phyloP scores from a whole-genome alignment of 2,888 invertebrate genomes.

The Lottia gigantea region DNA sequence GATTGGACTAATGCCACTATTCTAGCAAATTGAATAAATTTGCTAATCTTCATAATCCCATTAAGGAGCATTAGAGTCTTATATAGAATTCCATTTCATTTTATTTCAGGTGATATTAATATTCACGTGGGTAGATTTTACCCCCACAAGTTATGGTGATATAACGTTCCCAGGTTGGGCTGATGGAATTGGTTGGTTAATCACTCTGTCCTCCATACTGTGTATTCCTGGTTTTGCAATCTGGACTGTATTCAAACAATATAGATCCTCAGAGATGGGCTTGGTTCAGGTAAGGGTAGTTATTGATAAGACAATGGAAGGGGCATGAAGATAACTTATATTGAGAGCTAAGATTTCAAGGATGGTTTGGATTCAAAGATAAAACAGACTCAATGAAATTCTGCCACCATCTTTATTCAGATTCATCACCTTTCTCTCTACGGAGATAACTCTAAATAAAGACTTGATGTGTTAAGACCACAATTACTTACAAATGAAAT shows the following conservation, averaged over 20 bases:
- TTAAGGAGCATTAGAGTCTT: too few species aligned
- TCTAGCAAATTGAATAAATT: too few species aligned
- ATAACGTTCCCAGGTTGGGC: constrained; percentile 80
- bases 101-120: constrained; percentile 77
- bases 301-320: background rate
- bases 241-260: constrained; percentile 65
- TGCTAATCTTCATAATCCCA: too few species aligned
- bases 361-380: too few species aligned
- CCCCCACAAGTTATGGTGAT: constrained; percentile 75
- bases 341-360: too few species aligned
- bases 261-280: constrained; percentile 19
- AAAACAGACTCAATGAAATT: too few species aligned
- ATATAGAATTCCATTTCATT: background rate
- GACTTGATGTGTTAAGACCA: background rate
- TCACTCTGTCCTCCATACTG: constrained; percentile 78
- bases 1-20: too few species aligned
- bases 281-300: constrained; percentile 33
- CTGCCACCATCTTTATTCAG: too few species aligned
- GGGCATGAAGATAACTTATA: too few species aligned
- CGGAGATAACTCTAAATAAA: too few species aligned
- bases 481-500: too few species aligned
- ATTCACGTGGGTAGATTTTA: constrained; percentile 79
- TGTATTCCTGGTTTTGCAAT: constrained; percentile 77
- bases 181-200: constrained; percentile 78
- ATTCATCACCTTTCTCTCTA: too few species aligned